Conservation (phyloP, 2,797 vertebrate species). For the Iguana delicatissima region DNA sequence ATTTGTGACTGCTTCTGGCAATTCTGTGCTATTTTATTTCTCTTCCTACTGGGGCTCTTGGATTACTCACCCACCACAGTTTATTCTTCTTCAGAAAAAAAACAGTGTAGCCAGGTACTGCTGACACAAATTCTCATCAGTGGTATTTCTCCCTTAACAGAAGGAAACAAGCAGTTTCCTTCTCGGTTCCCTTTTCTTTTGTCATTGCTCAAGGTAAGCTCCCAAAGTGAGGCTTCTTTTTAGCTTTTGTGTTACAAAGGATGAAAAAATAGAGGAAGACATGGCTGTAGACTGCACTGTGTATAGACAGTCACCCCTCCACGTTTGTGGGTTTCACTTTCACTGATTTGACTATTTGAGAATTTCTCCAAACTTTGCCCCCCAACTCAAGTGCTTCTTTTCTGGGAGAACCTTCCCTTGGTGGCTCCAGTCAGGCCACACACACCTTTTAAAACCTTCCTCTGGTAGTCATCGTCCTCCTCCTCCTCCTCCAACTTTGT, state of each 20-base stretch:
- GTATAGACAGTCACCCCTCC: background rate
- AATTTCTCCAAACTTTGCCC: no score
- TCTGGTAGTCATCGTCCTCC: no score
- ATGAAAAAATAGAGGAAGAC: background rate
- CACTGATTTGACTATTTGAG: no score
- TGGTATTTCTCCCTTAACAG: background rate
- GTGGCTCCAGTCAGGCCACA: no score
- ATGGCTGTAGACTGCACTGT: background rate
- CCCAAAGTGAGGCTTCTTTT: background rate
- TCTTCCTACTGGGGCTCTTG: background rate
- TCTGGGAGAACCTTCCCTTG: no score
- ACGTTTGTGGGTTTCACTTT: no score
- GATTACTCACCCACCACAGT: background rate
- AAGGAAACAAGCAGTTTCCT: background rate
- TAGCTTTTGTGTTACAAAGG: background rate
- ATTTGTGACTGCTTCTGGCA: background rate
- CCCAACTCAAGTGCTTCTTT: no score
- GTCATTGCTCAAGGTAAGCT: background rate
- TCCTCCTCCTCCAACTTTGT: no score
- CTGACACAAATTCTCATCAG: background rate
- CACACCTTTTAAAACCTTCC: no score
- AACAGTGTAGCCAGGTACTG: background rate
- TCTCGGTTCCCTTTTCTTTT: constrained; percentile 22
- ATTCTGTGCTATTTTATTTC: no score
- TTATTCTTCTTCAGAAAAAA: background rate